Evolutionary conservation across 2,113 vertebrate species (phyloP).

Genomic region (human (Homo sapiens)): DNA sequence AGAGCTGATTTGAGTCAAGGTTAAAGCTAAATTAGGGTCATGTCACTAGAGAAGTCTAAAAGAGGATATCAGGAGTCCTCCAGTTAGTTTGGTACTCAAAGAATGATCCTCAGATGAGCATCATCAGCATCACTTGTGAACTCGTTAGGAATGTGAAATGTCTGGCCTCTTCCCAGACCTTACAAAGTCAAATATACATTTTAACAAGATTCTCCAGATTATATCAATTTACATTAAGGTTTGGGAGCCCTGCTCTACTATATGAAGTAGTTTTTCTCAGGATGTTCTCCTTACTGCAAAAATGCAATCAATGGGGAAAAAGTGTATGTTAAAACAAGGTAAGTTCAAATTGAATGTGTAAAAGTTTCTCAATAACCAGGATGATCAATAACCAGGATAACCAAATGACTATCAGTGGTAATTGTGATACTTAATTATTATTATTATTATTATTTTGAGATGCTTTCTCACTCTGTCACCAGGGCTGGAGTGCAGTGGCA

Average conservation of each 20-base stretch:
- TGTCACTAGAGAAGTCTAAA: neutral
- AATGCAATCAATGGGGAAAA: neutral
- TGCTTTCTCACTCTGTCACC: no score
- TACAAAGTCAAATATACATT: constrained; percentile 2
- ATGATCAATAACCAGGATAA: neutral
- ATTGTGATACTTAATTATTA: neutral
- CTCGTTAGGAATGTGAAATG: neutral
- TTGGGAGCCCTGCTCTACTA: neutral
- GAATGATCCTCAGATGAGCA: neutral
- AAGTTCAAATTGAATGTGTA: neutral
- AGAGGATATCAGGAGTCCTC: neutral
- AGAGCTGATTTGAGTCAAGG: neutral
- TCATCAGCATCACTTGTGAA: neutral
- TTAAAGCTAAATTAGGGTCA: neutral
- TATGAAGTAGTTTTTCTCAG: neutral
- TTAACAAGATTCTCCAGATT: constrained; percentile 1
- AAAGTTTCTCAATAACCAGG: neutral
- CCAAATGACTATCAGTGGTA: neutral
- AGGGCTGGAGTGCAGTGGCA: no score
- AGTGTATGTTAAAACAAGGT: neutral
- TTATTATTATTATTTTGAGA: no score
- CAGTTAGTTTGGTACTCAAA: neutral
- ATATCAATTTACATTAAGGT: neutral
- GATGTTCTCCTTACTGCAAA: neutral
- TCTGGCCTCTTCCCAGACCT: neutral